A percentile compares a stretch with the other conserved stretches of the same genome.
Conservation (phyloP, 2,797 vertebrate species). For the Arnoldichthys spilopterus region DNA sequence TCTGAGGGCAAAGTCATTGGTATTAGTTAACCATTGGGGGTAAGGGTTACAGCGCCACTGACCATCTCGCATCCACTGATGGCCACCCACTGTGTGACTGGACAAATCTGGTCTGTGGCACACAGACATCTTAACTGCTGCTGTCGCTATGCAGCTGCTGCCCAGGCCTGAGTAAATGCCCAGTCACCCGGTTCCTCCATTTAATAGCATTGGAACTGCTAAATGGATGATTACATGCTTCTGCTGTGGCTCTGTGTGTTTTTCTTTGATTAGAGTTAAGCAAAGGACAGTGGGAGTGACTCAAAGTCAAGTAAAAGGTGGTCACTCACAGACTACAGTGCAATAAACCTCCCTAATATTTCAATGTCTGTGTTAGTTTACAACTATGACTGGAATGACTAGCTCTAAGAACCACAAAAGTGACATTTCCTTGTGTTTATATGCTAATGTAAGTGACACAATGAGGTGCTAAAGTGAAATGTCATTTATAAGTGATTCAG, state of each 20-base stretch:
- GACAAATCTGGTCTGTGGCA: conserved; percentile 3
- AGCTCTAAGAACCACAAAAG: background rate
- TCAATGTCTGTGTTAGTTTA: background rate
- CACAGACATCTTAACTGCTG: conserved; percentile 11
- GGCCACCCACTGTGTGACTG: conserved; percentile 11
- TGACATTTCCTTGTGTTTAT: background rate
- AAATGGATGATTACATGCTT: conserved; percentile 27
- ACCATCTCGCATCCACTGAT: background rate
- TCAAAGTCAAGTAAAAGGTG: conserved; percentile 4
- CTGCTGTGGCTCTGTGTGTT: conserved; percentile 7
- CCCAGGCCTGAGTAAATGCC: conserved; percentile 14
- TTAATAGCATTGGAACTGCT: conserved; percentile 2
- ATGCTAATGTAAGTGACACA: background rate
- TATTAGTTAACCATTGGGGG: conserved; percentile 60
- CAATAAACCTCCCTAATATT: background rate
- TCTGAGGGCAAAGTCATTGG: conserved; percentile 60
- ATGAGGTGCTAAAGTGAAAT: background rate
- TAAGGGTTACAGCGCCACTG: background rate
- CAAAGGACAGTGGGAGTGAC: background rate
- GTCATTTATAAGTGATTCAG: background rate
- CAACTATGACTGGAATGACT: background rate
- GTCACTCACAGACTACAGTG: background rate
- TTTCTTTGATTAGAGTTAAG: conserved; percentile 19
- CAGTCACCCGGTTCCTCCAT: background rate
- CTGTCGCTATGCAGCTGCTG: conserved; percentile 18